These are phyloP conservation scores for Hipparchia semele DNA, from an alignment of 2,888 invertebrate species.

Conservation along the genomic window DNA sequence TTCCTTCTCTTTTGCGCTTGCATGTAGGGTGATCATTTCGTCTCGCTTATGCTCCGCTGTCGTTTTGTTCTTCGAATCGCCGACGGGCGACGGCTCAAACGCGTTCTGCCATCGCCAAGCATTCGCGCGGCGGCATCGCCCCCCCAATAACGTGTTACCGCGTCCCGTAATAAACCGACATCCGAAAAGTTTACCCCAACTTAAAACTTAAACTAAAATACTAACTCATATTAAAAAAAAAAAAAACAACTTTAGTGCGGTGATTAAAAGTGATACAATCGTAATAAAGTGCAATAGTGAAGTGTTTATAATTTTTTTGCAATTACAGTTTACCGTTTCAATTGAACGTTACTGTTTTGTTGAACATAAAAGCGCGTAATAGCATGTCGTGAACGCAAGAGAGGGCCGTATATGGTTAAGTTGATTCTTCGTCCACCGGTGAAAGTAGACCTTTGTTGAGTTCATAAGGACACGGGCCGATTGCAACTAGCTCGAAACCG, in stretches of 20 bases:
- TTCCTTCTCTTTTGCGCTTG: conserved; percentile 49
- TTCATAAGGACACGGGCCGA: conserved; percentile 78
- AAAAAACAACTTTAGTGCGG: conserved; percentile 62
- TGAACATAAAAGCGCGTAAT: conserved; percentile 72
- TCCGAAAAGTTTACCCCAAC: conserved; percentile 74
- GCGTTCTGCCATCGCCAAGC: conserved; percentile 41
- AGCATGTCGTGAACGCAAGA: conserved; percentile 64
- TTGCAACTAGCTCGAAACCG: conserved; percentile 70
- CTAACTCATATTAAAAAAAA: conserved; percentile 50
- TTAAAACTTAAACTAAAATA: conserved; percentile 61
- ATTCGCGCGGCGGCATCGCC: conserved; percentile 70
- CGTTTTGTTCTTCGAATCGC: conserved; percentile 54
- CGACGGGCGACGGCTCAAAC: conserved; percentile 31
- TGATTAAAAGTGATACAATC: conserved; percentile 57
- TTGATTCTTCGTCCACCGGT: conserved; percentile 71
- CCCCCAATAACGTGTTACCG: conserved; percentile 52
- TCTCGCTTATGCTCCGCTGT: conserved; percentile 55
- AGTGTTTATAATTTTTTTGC: conserved; percentile 67
- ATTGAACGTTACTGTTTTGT: conserved; percentile 79
- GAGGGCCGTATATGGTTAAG: conserved; percentile 74
- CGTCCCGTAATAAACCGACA: conserved; percentile 55
- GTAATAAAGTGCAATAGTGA: conserved; percentile 50
- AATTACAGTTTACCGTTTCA: conserved; percentile 73
- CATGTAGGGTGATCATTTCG: conserved; percentile 32
- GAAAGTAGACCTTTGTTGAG: conserved; percentile 82